Percentiles rank a stretch among this genome's conserved stretches.
These are phyloP conservation scores for Radopholus similis DNA, from an alignment of 1,140 invertebrate species.

Conservation along the genomic window DNA sequence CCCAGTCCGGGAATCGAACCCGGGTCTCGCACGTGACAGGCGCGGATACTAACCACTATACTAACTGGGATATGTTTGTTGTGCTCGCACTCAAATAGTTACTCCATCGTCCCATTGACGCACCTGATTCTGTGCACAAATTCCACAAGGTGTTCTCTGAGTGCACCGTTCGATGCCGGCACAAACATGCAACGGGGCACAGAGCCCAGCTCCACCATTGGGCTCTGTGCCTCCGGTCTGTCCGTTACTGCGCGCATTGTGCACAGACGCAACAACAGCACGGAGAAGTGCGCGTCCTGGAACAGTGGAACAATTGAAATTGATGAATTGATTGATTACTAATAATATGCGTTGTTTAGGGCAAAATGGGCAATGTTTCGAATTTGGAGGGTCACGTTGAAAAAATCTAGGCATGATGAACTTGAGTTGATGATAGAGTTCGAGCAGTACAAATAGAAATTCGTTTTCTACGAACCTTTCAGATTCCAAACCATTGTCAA, in stretches of 20 bases:
- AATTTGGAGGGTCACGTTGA: no score
- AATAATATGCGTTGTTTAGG: no score
- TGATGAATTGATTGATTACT: neutral
- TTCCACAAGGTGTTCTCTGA: conserved; percentile 8
- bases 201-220: neutral
- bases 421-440: no score
- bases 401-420: no score
- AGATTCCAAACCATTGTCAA: neutral
- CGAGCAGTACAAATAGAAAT: no score
- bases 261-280: conserved; percentile 13
- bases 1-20: no score
- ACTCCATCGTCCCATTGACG: neutral
- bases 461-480: neutral
- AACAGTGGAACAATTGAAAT: neutral
- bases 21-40: no score
- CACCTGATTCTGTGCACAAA: conserved; percentile 17
- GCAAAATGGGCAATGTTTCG: no score
- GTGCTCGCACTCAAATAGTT: neutral
- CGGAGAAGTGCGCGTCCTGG: conserved; percentile 2
- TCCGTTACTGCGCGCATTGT: neutral
- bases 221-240: neutral
- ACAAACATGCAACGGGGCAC: neutral
- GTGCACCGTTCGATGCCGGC: neutral
- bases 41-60: no score
- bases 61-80: neutral